Evolutionary conservation across 2,888 invertebrate genomes (phyloP).

Genomic region (Drosophila fulvimacula): DNA sequence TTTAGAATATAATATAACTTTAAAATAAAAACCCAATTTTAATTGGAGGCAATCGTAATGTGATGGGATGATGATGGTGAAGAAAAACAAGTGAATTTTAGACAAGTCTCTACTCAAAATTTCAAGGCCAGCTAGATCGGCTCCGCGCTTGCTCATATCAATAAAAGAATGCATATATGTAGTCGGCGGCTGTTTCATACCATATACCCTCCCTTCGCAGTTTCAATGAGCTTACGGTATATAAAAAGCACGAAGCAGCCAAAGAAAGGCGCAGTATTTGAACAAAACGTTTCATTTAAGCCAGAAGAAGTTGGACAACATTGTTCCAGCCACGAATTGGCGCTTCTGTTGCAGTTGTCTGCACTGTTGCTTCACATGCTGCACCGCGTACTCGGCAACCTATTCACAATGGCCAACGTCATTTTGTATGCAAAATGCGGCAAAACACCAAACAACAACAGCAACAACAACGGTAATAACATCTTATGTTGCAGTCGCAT

Average conservation of each 20-base stretch:
- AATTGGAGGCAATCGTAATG: no score
- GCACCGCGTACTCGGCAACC: constrained; percentile 35
- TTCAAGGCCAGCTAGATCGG: no score
- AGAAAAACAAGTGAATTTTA: no score
- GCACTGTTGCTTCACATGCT: constrained; percentile 30
- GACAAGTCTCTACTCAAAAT: no score
- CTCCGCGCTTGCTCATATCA: no score
- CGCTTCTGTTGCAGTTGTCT: constrained; percentile 40
- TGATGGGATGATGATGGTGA: no score
- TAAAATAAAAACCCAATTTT: no score
- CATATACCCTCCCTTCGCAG: no score
- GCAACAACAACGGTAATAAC: constrained; percentile 34
- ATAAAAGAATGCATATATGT: no score
- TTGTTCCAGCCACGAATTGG: constrained; percentile 29
- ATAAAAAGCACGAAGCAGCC: neutral
- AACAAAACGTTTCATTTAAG: constrained; percentile 60
- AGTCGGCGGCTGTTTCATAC: no score
- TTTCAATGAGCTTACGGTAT: neutral
- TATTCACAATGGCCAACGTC: constrained; percentile 45
- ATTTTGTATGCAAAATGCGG: constrained; percentile 74
- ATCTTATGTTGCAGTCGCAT: constrained; percentile 36
- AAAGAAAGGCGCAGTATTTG: constrained; percentile 38
- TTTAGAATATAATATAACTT: no score
- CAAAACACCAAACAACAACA: constrained; percentile 40
- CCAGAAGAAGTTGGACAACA: constrained; percentile 53